Evolutionary conservation across 30 jellyfish, hydroid and myxozoan genomes (phyloP), one percentile per base, ranked within the genome.

Genomic region (Aurelia sp.): DNA sequence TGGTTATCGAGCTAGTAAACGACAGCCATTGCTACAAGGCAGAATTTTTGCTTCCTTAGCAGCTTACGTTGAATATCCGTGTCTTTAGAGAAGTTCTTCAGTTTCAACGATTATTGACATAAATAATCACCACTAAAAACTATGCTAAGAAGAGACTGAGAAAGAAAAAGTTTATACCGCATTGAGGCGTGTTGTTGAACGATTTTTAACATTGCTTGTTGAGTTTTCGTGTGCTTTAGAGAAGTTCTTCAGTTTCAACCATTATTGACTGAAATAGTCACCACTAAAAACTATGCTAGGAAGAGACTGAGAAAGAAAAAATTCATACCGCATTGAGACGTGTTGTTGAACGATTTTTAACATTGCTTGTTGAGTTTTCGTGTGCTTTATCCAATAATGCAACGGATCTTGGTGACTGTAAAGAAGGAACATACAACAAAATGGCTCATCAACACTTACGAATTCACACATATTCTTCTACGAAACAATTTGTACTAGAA

Each of bases 251-350:
- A 44, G 15, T 44, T 1, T 44, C 9, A 1, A 44, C 13, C 1
- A 8, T 44, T 44, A 7, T 44, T 44, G 55, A 1, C 16, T 4
- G 6, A 44, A 44, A 44, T 44, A 44, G 3, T 0, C 0, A 8
- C 15, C 16, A 8, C 1, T 44, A 8, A 41, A 41, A 44, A 8
- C 55, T 5, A 4, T 44, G 55, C 44, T 70, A 18, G 18, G 20
- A 15, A 70, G 0, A 6, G 8, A 18, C 15, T 50, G 47, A 47
- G 22, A 16, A 50, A 7, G 9, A 30, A 10, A 16, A 47, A 0
- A 15, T 38, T 0, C 76, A 72, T 72, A 84, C 93, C 81, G 93
- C 66, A 40, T 73, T 84, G 11, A 84, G 68, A 22, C 64, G 93
- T 2, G 93, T 48, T 19, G 81, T 33, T 4, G 84, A 69, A 11